Base-by-base conservation (phyloP, 2,888 invertebrate genomes). In the Drosophila recens region DNA sequence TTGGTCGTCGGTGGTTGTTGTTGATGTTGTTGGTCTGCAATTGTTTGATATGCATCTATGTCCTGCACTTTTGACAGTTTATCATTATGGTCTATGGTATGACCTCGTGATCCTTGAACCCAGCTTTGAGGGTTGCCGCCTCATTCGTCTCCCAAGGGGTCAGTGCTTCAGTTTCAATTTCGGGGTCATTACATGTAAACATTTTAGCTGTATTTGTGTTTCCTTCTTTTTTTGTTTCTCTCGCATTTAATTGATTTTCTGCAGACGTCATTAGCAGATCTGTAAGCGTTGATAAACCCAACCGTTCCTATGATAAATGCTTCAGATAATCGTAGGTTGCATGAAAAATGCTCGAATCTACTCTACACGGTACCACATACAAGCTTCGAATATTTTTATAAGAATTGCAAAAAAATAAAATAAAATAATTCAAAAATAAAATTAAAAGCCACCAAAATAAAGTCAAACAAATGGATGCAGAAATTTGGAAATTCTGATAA, bases 171-270 rank as follows among this genome's bases (percentile, higher is more conserved):
- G 38, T 30, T 49, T 59, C n/a, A 27, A 4, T 58, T 52, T 54
- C 43, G 58, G 27, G 66, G 45, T 81, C 72, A 81, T 81, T 81
- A 84, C 68, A 75, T 66, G 59, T 67, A 67, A 72, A 63, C 74
- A 86, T 65, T 72, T 66, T 54, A 57, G 61, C 54, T 66, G n/a
- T 53, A 30, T 27, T 36, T 38, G 10, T 23, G 38, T 27, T 27
- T 15, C 11, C 15, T 15, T 27, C 48, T 23, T 23, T 43, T 17
- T 43, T 4, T 33, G 33, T 38, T 9, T 43, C 48, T 61, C 51
- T 56, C 56, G 59, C 80, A 72, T 82, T 86, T 84, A 84, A 84
- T 84, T 84, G 88, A 84, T 84, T 84, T 84, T 88, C 76, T 75
- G 75, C 75, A 63, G 67, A 66, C 40, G 67, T 87, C 84, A 78